phyloP scores from a whole-genome alignment of 1,140 invertebrate genomes.

The Chionoecetes opilio region DNA sequence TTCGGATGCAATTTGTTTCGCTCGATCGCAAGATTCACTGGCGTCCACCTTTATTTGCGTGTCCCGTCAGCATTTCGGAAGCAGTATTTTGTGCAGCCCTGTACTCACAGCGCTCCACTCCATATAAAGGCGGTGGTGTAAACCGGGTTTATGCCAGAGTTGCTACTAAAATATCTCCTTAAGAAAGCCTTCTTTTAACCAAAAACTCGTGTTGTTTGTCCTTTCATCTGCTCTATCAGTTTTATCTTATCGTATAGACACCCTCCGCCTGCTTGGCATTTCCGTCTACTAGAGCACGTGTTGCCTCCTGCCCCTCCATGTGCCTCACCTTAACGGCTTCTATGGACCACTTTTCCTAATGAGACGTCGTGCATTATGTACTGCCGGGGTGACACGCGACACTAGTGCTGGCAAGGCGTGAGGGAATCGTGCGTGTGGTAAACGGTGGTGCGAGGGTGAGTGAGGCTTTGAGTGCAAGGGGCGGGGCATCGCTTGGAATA shows the following conservation, averaged over 20 bases:
- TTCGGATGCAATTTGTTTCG: not conserved
- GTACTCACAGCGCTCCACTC: not conserved
- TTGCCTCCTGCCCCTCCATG: not conserved
- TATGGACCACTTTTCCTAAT: not conserved
- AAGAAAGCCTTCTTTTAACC: no score
- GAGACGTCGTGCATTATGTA: not conserved
- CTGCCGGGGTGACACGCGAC: not conserved
- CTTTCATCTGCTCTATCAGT: not conserved
- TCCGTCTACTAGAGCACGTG: not conserved
- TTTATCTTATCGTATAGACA: not conserved
- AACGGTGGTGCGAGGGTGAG: not conserved
- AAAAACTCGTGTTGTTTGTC: no score
- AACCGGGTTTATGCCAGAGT: not conserved
- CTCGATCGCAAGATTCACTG: conserved; percentile 15
- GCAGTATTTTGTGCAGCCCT: not conserved
- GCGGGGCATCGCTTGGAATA: not conserved
- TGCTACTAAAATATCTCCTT: no score
- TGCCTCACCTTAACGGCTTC: not conserved
- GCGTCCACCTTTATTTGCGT: not conserved
- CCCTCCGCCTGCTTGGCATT: not conserved
- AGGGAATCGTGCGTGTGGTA: not conserved
- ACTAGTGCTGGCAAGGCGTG: not conserved
- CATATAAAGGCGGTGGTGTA: not conserved
- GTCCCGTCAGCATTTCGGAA: not conserved
- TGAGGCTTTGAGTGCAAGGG: not conserved